phyloP scores from a whole-genome alignment of 2,888 invertebrate genomes.

The Idaea aversata region DNA sequence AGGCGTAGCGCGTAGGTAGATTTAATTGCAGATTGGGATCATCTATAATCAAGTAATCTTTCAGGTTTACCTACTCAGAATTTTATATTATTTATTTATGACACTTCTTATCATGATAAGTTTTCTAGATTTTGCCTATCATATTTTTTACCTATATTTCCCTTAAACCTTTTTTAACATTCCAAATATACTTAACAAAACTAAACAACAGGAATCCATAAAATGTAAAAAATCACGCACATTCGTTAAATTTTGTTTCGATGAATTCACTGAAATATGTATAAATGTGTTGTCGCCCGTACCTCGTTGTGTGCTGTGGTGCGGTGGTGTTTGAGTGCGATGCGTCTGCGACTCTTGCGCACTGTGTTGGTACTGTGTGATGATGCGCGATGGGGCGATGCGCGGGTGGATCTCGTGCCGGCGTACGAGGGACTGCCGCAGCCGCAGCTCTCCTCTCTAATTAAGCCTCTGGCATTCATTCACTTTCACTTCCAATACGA shows the following conservation, averaged over 20 bases:
- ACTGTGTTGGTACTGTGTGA: conserved; percentile 20
- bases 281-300: conserved; percentile 37
- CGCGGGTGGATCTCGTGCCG: conserved; percentile 66
- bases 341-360: conserved; percentile 20
- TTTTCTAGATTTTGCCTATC: background rate
- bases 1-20: background rate
- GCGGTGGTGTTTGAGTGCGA: conserved; percentile 30
- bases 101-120: background rate
- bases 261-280: conserved; percentile 21
- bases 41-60: too few relatives aligned
- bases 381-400: conserved; percentile 38
- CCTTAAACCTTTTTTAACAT: background rate
- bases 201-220: background rate
- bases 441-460: conserved; percentile 75
- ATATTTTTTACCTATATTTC: background rate
- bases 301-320: conserved; percentile 50
- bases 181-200: background rate
- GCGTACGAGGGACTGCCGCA: conserved; percentile 72
- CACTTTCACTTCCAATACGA: conserved; percentile 79
- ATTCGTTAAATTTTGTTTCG: conserved; percentile 15
- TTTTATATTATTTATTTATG: background rate
- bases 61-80: too few relatives aligned
- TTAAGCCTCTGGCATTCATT: conserved; percentile 79
- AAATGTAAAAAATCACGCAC: conserved; percentile 23
- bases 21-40: background rate